Evolutionary conservation across 2,888 invertebrate genomes (phyloP).

Genomic region (Pemphredon lugubris): DNA sequence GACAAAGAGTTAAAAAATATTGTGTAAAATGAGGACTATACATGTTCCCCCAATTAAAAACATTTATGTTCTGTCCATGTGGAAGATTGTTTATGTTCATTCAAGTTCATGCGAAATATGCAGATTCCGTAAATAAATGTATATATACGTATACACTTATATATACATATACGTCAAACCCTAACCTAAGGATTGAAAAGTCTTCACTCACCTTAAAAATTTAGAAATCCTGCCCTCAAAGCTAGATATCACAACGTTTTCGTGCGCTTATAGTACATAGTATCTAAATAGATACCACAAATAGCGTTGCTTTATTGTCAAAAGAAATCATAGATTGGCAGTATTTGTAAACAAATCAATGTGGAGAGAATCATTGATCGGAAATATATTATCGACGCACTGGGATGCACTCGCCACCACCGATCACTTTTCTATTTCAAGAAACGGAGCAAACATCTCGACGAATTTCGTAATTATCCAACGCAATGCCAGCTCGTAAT

Average conservation of each 20-base stretch:
- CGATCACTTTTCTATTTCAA: conserved; percentile 4
- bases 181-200: conserved; percentile 31
- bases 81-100: too few species aligned
- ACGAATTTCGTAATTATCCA: conserved; percentile 17
- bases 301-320: conserved; percentile 37
- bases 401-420: conserved; percentile 19
- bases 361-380: conserved; percentile 44
- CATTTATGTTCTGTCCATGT: too few species aligned
- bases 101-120: neutral
- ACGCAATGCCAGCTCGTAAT: conserved; percentile 5
- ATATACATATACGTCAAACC: too few species aligned
- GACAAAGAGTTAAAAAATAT: too few species aligned
- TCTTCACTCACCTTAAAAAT: conserved; percentile 46
- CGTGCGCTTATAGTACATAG: conserved; percentile 52
- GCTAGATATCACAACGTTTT: conserved; percentile 55
- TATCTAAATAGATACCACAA: conserved; percentile 25
- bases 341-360: conserved; percentile 57
- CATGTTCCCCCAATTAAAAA: too few species aligned
- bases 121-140: too few species aligned
- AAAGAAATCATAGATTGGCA: conserved; percentile 47
- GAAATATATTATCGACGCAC: conserved; percentile 10
- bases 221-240: conserved; percentile 27
- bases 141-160: too few species aligned
- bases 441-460: conserved; percentile 5
- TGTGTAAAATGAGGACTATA: too few species aligned